Conservation (phyloP, 2,888 invertebrate genomes). For the Drepanosiphum platanoidis region DNA sequence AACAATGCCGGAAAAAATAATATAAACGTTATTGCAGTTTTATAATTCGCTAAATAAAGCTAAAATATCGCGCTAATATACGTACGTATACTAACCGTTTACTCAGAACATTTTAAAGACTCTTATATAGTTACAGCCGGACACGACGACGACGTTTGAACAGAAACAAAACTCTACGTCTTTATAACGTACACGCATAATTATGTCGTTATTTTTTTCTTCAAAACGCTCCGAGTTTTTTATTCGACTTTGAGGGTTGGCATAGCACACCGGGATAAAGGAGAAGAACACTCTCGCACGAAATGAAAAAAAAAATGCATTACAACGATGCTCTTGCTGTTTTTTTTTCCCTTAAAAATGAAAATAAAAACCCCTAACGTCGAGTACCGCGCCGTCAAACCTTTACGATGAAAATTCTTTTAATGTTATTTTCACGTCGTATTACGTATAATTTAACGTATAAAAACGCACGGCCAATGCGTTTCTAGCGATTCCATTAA, state of each 20-base stretch:
- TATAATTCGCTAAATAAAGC: no score
- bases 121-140: neutral
- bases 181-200: neutral
- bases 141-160: neutral
- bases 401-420: neutral
- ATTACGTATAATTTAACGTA: neutral
- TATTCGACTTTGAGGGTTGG: conserved; percentile 1
- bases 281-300: neutral
- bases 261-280: conserved; percentile 2
- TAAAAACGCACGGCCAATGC: neutral
- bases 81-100: no score
- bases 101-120: no score
- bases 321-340: neutral
- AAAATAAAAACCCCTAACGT: neutral
- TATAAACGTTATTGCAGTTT: no score
- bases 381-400: neutral
- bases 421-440: no score
- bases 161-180: neutral
- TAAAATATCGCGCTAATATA: no score
- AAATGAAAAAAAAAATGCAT: conserved; percentile 6
- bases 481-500: neutral
- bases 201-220: conserved; percentile 6
- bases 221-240: conserved; percentile 3
- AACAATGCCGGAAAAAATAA: no score
- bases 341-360: neutral